These are phyloP conservation scores for Callimico goeldii DNA, from an alignment of 2,797 vertebrate species.

Conservation along the genomic window DNA sequence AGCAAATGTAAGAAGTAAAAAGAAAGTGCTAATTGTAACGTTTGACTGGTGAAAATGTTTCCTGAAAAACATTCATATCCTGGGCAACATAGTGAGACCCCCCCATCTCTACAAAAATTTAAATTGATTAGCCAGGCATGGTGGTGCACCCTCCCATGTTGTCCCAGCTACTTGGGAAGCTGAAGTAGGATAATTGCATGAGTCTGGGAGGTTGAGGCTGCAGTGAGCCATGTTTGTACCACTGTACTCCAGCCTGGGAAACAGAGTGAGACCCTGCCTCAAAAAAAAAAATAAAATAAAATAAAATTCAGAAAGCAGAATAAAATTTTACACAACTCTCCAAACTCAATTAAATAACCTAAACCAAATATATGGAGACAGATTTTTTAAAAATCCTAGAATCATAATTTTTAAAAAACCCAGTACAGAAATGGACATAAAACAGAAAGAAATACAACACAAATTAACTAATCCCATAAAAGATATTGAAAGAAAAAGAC, in stretches of 20 bases:
- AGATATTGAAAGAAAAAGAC: neutral
- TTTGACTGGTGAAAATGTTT: conserved; percentile 18
- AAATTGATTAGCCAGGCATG: too few species aligned
- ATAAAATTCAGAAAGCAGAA: neutral
- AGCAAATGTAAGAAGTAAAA: conserved; percentile 9
- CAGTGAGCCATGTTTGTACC: too few species aligned
- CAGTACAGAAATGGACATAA: neutral
- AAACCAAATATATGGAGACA: neutral
- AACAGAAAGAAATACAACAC: neutral
- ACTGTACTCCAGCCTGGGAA: too few species aligned
- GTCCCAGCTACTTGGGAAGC: too few species aligned
- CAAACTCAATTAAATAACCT: neutral
- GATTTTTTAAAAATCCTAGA: neutral
- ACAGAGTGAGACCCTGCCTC: too few species aligned
- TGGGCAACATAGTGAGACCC: neutral
- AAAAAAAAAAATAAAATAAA: too few species aligned
- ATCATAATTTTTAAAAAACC: neutral
- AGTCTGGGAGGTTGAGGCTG: too few species aligned
- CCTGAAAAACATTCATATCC: too few species aligned
- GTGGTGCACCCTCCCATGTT: too few species aligned
- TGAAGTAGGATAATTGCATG: too few species aligned
- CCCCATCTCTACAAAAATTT: too few species aligned
- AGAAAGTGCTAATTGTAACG: neutral
- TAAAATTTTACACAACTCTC: neutral
- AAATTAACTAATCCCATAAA: neutral